Evolutionary conservation across 2,888 invertebrate genomes (phyloP).

Genomic region (Adelphocoris suturalis): DNA sequence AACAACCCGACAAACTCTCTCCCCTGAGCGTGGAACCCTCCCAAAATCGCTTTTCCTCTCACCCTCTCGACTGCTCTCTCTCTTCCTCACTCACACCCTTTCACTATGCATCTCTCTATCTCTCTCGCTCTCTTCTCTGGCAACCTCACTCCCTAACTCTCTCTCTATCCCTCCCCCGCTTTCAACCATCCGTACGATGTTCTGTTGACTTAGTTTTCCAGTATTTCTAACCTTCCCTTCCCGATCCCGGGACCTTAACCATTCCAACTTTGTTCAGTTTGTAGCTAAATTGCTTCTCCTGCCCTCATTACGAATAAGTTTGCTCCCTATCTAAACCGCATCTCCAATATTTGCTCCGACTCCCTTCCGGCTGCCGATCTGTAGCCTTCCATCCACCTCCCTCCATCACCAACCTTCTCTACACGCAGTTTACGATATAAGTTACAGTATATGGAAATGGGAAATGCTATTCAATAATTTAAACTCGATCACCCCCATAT

Average conservation of each 20-base stretch:
- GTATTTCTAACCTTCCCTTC: background rate
- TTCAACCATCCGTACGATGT: slow-evolving; percentile 2
- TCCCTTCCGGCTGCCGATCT: background rate
- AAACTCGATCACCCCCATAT: background rate
- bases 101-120: too few relatives aligned
- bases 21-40: background rate
- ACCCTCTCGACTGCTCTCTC: background rate
- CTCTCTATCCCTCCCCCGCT: background rate
- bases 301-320: slow-evolving; percentile 51
- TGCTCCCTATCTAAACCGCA: slow-evolving; percentile 49
- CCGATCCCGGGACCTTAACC: slow-evolving; percentile 30
- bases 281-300: slow-evolving; percentile 49
- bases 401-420: background rate
- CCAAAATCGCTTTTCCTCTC: background rate
- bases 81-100: background rate
- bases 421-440: background rate
- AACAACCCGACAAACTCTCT: background rate
- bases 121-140: background rate
- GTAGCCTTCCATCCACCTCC: background rate
- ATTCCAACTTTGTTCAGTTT: slow-evolving; percentile 54
- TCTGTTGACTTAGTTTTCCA: slow-evolving; percentile 43
- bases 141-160: background rate
- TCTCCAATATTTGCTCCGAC: slow-evolving; percentile 47
- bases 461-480: background rate
- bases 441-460: too few relatives aligned